Percentiles rank a stretch among this genome's conserved stretches.
Evolutionary conservation across 2,113 vertebrate species (phyloP).

Genomic region (Proterorhinus semilunaris): DNA sequence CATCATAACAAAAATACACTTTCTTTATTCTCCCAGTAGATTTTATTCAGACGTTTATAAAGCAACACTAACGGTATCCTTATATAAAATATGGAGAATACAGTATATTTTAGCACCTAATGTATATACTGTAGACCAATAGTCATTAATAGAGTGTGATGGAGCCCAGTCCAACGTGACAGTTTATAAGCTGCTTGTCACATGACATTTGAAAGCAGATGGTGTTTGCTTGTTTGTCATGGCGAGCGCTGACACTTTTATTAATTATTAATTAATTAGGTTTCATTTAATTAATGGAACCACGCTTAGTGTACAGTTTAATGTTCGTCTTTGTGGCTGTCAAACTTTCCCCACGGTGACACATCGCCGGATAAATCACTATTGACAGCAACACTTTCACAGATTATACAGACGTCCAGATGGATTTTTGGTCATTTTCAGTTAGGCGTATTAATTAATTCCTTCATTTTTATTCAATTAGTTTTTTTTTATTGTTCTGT

Average conservation of each 20-base stretch:
- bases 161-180: background rate
- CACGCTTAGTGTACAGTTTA: conserved; percentile 3
- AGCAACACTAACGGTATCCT: too few species aligned
- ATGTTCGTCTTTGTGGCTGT: background rate
- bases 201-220: conserved; percentile 13
- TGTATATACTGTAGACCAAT: background rate
- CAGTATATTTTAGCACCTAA: too few species aligned
- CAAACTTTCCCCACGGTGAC: conserved; percentile 5
- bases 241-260: conserved; percentile 5
- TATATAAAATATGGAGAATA: too few species aligned
- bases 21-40: too few species aligned
- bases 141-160: conserved; percentile 1
- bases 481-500: too few species aligned
- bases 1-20: too few species aligned
- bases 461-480: background rate
- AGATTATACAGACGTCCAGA: background rate
- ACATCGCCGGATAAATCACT: conserved; percentile 3
- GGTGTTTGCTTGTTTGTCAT: conserved; percentile 16
- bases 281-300: conserved; percentile 10
- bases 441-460: background rate
- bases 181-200: conserved; percentile 8
- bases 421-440: background rate
- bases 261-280: conserved; percentile 15
- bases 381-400: background rate
- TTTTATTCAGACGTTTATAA: too few species aligned